Evolutionary conservation across 2,888 invertebrate genomes (phyloP).

Genomic region (Chironomus riparius): DNA sequence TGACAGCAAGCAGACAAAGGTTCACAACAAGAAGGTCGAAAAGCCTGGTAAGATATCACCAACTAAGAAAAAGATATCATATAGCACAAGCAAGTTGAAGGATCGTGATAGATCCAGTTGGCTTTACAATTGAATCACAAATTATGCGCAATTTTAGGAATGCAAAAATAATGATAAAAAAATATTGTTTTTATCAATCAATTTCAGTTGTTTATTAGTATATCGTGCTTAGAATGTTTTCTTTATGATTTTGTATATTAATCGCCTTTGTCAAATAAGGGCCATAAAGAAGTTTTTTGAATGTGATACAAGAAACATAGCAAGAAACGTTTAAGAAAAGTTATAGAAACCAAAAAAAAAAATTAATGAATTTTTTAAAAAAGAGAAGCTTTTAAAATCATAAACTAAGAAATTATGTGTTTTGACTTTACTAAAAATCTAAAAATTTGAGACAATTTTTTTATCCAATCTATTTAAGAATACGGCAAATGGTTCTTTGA

Average conservation of each 20-base stretch:
- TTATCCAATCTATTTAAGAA: no score
- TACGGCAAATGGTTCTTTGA: no score
- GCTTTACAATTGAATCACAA: constrained; percentile 22
- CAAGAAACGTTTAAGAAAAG: no score
- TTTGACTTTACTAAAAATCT: no score
- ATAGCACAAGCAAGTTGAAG: constrained; percentile 5
- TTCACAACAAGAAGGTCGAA: constrained; percentile 10
- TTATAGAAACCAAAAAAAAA: no score
- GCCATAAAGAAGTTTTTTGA: background rate
- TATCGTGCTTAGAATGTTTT: background rate
- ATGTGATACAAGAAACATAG: background rate
- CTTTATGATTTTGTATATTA: background rate
- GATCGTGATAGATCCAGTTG: constrained; percentile 21
- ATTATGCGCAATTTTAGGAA: constrained; percentile 7
- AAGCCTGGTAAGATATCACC: constrained; percentile 19
- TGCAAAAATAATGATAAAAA: background rate
- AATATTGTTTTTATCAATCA: background rate
- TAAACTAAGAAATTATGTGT: no score
- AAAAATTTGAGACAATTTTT: no score
- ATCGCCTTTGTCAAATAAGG: background rate
- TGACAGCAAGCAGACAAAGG: constrained; percentile 13
- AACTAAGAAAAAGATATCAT: constrained; percentile 20
- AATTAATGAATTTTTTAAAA: no score
- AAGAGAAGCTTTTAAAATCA: no score
- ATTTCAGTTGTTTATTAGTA: background rate